Evolutionary conservation across 2,888 invertebrate species (phyloP), one percentile per base, ranked within the genome.

Genomic region (Hydroisotoma schaefferi): DNA sequence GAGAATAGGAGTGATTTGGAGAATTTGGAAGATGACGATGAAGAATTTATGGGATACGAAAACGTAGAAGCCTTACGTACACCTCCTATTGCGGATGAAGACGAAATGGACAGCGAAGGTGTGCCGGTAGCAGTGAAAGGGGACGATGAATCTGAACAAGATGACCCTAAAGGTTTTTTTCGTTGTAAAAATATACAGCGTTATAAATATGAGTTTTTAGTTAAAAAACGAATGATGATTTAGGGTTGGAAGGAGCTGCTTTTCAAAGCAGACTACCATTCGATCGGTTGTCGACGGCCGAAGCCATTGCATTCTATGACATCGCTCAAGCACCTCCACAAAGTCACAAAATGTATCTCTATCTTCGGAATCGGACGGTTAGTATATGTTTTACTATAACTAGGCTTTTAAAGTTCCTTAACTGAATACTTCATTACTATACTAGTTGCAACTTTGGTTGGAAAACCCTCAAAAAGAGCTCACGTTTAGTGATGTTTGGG

Each of bases 401-500:
- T 20, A 28, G 26, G 29, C 28, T 18, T n/a, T 10, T 33, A n/a
- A 3, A 33, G 28, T 27, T n/a, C 4, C 15, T 29, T 29, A 28
- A 22, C 12, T 22, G 20, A 22, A 23, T 47, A 23, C 25, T 58
- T 47, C 58, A 47, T 23, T 59, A 57, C 47, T 60, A n/a, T 59
- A 61, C 25, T 76, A 80, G 82, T 78, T 97, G 23, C 94, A 95
- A 79, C 81, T 94, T 77, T 99, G 98, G 98, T 83, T 97, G 65
- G 92, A 93, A 74, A 92, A 95, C 79, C 94, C 97, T 0, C 93
- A 92, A 75, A 85, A 88, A 73, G 95, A 99, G 76, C 78, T 97
- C 26, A 87, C 90, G 20, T 81, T 88, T 69, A 92, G 94, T 75
- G 83, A 84, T 77, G 86, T 87, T 20, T 79, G 94, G 38, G 85